A percentile compares a stretch with the other conserved stretches of the same genome.
Evolutionary conservation across 2,797 vertebrate genomes (phyloP).

Genomic region (Neomorphus geoffroyi): DNA sequence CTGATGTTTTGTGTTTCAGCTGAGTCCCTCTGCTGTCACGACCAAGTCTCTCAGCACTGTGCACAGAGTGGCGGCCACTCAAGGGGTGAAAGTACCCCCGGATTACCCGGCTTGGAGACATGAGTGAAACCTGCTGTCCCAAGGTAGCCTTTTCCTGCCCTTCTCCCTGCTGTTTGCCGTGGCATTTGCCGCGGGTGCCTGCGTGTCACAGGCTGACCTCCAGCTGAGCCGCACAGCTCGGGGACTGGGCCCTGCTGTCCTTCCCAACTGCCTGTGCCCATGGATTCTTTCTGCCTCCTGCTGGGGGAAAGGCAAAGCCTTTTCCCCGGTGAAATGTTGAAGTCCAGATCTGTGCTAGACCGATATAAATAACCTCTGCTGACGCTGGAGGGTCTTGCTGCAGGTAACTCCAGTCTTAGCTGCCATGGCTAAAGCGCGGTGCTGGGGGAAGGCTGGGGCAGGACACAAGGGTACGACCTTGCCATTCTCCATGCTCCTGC

Average conservation of each 20-base stretch:
- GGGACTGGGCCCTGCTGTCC: not conserved
- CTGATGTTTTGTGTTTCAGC: too few species aligned
- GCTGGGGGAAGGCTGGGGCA: not conserved
- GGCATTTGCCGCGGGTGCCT: not conserved
- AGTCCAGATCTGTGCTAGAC: too few species aligned
- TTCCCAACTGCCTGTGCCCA: not conserved
- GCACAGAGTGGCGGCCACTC: slow-evolving; percentile 77
- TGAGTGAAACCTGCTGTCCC: slow-evolving; percentile 78
- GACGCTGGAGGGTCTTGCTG: not conserved
- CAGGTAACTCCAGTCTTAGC: too few species aligned
- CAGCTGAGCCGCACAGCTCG: not conserved
- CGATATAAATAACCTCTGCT: not conserved
- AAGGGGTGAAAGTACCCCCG: slow-evolving; percentile 73
- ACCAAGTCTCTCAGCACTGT: too few species aligned
- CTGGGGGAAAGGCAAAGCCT: not conserved
- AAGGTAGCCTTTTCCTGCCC: slow-evolving; percentile 76
- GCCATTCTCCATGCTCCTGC: not conserved
- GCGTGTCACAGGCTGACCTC: too few species aligned
- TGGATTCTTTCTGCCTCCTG: not conserved
- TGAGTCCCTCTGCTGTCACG: too few species aligned
- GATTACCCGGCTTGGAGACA: slow-evolving; percentile 82
- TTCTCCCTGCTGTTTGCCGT: not conserved
- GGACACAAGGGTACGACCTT: not conserved
- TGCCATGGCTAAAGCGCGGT: not conserved
- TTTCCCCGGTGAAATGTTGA: not conserved